Evolutionary conservation across 1,140 invertebrate species (phyloP).

Genomic region (Hirudo medicinalis): DNA sequence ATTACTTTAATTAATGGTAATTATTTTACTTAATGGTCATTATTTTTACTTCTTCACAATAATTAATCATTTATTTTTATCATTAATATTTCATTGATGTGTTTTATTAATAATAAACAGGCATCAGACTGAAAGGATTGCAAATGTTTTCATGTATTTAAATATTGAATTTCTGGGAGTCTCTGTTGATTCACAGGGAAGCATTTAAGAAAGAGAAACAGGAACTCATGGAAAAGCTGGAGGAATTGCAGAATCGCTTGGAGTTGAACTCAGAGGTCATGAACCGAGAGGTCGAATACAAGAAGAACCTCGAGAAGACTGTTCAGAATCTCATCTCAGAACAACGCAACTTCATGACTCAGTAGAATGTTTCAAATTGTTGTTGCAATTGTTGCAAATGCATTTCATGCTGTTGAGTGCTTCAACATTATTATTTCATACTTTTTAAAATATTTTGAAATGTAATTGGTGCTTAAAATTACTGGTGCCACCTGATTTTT

Average conservation of each 20-base stretch:
- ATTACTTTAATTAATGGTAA: too few species aligned
- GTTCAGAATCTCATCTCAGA: neutral
- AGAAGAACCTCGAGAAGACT: conserved; percentile 1
- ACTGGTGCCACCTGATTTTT: too few species aligned
- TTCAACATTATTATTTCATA: too few species aligned
- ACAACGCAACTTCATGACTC: neutral
- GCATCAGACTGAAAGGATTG: too few species aligned
- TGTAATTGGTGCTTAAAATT: too few species aligned
- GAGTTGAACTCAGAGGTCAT: neutral
- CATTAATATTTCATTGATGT: neutral
- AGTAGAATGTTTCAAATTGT: neutral
- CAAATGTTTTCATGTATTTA: too few species aligned
- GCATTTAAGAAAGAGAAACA: neutral
- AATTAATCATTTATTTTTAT: neutral
- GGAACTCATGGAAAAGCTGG: neutral
- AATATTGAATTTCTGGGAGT: too few species aligned
- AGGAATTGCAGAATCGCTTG: neutral
- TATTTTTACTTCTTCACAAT: neutral
- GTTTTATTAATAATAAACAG: too few species aligned
- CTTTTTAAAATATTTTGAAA: too few species aligned
- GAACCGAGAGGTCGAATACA: conserved; percentile 2
- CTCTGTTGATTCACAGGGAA: neutral
- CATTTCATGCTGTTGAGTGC: too few species aligned
- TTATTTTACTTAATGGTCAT: too few species aligned
- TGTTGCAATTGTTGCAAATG: too few species aligned